Percentiles rank a stretch among this genome's conserved stretches.
phyloP scores from a whole-genome alignment of 2,888 invertebrate species.

The Brenthis daphne region DNA sequence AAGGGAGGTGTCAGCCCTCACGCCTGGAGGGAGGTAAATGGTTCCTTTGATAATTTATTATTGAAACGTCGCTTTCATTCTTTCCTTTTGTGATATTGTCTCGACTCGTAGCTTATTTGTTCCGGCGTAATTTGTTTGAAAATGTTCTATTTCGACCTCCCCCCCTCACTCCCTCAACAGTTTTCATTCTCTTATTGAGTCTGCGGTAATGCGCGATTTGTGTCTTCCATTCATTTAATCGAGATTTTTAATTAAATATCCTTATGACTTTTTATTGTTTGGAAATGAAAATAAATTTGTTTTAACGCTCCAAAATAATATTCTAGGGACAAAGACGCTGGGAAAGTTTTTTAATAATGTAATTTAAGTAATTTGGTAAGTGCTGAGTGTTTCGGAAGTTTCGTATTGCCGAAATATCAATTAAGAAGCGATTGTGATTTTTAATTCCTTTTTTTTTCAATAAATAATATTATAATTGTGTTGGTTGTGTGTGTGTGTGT shows the following conservation, averaged over 20 bases:
- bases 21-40: conserved; percentile 49
- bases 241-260: conserved; percentile 30
- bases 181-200: conserved; percentile 37
- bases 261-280: conserved; percentile 5
- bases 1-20: conserved; percentile 68
- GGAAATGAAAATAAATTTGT: not conserved
- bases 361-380: conserved; percentile 2
- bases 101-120: conserved; percentile 63
- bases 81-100: conserved; percentile 72
- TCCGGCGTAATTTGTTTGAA: conserved; percentile 63
- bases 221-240: conserved; percentile 31
- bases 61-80: conserved; percentile 71
- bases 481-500: too few species aligned
- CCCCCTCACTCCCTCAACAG: conserved; percentile 37
- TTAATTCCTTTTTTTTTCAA: not conserved
- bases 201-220: conserved; percentile 42
- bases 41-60: conserved; percentile 74
- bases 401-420: not conserved
- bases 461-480: too few species aligned
- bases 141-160: conserved; percentile 46
- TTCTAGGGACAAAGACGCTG: conserved; percentile 2
- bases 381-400: not conserved
- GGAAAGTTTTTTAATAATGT: conserved; percentile 1
- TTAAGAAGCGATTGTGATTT: not conserved
- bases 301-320: conserved; percentile 4